phyloP scores from a whole-genome alignment of 2,797 vertebrate species.

The Eulemur mongoz region DNA sequence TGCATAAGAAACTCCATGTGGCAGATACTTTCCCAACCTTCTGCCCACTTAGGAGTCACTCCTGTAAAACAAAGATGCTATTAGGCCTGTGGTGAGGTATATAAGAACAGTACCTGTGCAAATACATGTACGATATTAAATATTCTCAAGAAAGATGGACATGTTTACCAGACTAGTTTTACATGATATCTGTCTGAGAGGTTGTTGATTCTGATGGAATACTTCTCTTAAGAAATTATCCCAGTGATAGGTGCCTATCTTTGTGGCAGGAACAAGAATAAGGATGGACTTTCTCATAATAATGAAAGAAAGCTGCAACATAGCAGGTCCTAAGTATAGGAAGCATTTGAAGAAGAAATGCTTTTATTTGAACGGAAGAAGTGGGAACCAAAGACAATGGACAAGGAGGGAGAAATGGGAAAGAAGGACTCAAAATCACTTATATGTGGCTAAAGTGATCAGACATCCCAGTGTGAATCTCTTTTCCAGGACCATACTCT shows the following conservation, averaged over 20 bases:
- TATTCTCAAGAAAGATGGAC: neutral
- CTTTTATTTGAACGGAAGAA: neutral
- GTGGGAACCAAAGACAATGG: neutral
- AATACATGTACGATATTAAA: neutral
- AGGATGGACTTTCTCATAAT: neutral
- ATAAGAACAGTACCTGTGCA: neutral
- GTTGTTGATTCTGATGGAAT: neutral
- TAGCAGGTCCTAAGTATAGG: neutral
- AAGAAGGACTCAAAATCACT: neutral
- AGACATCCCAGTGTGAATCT: neutral
- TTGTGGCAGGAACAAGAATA: neutral
- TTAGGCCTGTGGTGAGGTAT: neutral
- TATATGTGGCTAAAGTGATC: neutral
- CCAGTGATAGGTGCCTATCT: neutral
- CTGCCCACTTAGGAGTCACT: neutral
- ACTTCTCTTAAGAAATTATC: constrained; percentile 34
- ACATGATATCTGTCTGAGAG: neutral
- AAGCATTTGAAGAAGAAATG: neutral
- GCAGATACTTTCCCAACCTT: neutral
- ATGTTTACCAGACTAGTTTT: neutral
- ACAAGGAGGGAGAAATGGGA: neutral
- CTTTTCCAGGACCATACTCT: neutral
- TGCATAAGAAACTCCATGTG: neutral
- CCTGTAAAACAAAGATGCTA: neutral
- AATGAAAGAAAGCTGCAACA: neutral